phyloP scores from a whole-genome alignment of 2,888 invertebrate genomes.

The Limenitis camilla region DNA sequence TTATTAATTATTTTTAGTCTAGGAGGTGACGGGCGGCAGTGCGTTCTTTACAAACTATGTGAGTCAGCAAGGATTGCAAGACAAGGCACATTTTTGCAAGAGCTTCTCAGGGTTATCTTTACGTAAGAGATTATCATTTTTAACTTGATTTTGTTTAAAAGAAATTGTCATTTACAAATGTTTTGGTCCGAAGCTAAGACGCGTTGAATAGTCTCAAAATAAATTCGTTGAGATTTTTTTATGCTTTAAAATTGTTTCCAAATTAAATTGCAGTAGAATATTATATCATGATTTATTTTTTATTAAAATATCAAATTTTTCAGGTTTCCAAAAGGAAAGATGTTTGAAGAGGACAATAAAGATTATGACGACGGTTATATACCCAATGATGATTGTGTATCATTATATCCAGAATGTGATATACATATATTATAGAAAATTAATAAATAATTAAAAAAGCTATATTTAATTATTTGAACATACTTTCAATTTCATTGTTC shows the following conservation, averaged over 20 bases:
- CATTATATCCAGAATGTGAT: constrained; percentile 59
- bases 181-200: too few relatives aligned
- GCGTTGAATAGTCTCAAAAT: too few relatives aligned
- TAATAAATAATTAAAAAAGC: not conserved
- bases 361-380: constrained; percentile 68
- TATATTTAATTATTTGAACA: not conserved
- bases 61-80: constrained; percentile 62
- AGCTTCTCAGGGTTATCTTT: constrained; percentile 78
- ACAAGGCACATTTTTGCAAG: constrained; percentile 77
- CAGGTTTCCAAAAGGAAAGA: constrained; percentile 64
- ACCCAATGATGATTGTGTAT: constrained; percentile 48
- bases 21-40: constrained; percentile 74
- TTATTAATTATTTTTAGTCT: constrained; percentile 48
- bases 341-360: constrained; percentile 47
- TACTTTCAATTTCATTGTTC: too few relatives aligned
- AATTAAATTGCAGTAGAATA: too few relatives aligned
- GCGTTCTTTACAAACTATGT: constrained; percentile 79
- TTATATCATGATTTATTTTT: not conserved
- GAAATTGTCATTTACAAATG: too few relatives aligned
- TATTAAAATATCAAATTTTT: not conserved
- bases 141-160: too few relatives aligned
- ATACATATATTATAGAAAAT: constrained; percentile 16
- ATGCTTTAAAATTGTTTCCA: too few relatives aligned
- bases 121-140: constrained; percentile 67
- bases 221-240: too few relatives aligned